Conservation (phyloP, 2,113 vertebrate genomes). For the Canis aureus region DNA sequence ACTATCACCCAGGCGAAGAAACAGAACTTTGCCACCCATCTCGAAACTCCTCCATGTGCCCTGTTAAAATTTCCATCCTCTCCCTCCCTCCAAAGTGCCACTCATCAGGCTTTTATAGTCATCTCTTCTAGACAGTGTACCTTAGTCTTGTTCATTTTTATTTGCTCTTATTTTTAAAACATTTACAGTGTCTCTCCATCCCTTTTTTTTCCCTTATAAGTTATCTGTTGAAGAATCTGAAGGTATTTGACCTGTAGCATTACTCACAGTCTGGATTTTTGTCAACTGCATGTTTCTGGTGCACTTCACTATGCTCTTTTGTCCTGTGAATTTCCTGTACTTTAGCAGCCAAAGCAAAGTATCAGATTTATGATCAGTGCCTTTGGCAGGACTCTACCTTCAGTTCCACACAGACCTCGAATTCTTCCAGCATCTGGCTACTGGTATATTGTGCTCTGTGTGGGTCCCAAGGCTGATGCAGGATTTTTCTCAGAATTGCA, state of each 20-base stretch:
- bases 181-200: neutral
- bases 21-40: neutral
- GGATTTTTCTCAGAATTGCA: neutral
- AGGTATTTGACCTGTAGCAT: neutral
- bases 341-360: neutral
- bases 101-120: neutral
- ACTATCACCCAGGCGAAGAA: neutral
- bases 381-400: neutral
- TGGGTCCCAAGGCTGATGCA: neutral
- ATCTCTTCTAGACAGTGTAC: neutral
- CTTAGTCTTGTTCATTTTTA: neutral
- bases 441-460: too few relatives aligned
- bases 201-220: neutral
- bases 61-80: neutral
- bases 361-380: neutral
- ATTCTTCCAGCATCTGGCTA: neutral
- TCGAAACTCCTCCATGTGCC: neutral
- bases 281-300: neutral
- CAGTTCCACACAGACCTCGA: neutral
- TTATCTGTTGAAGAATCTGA: neutral
- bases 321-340: neutral
- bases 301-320: neutral
- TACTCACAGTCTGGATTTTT: neutral
- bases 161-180: neutral
- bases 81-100: neutral